Base-by-base conservation (phyloP, 2,888 invertebrate species). In the Stictocephala bisonia region DNA sequence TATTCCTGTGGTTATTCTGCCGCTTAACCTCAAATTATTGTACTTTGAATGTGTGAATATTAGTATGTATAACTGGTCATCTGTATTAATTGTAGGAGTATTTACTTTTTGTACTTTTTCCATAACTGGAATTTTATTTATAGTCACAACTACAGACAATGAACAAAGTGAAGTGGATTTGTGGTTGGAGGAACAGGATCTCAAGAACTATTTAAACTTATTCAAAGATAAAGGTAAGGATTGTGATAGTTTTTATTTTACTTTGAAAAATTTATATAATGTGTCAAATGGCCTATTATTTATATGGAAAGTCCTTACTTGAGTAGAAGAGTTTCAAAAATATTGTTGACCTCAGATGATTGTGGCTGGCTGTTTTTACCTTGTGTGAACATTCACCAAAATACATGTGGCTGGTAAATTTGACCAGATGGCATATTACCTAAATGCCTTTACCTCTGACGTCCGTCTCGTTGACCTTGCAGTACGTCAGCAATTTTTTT, bases 181-280 rank as follows among this genome's bases (percentile, higher is more conserved):
- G 81, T 94, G 93, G 93, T 85, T 93, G 77, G 89, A 90, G 73
- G 90, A 92, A 82, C 92, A 91, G 82, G 89, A 91, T 77, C 86
- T 93, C 75, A 87, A 88, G 31, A 87, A 90, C 77, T 91, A 90
- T 82, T 90, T 90, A 81, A 86, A 90, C 77, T 84, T 92, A 29
- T 93, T 93, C 83, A 87, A 85, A 79, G 88, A 91, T 80, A 88
- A 90, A 85, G 93, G 94, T 93, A 84, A 87, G 89, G n/a, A n/a
- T n/a, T n/a, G n/a, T n/a, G n/a, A n/a, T n/a, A n/a, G n/a, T n/a
- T n/a, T n/a, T 86, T 22, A 31, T 15, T 53, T 13, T 27, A 27
- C 15, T 18, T 24, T 22, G 13, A 9, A 35, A 35, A 35, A 35
- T 35, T n/a, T n/a, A n/a, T n/a, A n/a, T 35, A 7, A 11, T 35